These are phyloP conservation scores for Trachelus troglodyta DNA, from an alignment of 2,888 invertebrate species.

Conservation along the genomic window DNA sequence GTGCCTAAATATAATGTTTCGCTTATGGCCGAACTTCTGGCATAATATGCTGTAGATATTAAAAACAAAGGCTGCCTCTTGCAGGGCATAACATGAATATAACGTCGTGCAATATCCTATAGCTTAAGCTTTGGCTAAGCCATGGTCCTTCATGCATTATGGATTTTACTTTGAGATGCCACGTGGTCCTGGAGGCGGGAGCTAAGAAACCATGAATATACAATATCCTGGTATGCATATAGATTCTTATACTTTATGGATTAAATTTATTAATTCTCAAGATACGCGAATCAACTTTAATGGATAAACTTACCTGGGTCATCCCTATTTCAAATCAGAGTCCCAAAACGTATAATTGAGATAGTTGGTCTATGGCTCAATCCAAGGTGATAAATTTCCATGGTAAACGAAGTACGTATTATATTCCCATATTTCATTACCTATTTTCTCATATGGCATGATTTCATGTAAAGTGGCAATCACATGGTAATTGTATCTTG, in stretches of 20 bases:
- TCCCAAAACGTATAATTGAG: background rate
- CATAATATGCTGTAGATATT: conserved; percentile 52
- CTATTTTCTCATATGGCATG: background rate
- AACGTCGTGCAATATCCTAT: conserved; percentile 63
- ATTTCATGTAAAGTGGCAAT: background rate
- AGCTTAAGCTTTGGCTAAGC: conserved; percentile 56
- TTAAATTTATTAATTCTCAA: conserved; percentile 58
- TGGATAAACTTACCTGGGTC: background rate
- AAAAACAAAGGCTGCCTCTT: conserved; percentile 61
- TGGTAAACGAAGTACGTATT: background rate
- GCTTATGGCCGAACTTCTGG: conserved; percentile 30
- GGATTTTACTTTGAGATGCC: conserved; percentile 61
- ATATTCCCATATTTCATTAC: background rate
- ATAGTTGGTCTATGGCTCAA: background rate
- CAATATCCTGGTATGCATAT: conserved; percentile 60
- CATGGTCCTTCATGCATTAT: conserved; percentile 65
- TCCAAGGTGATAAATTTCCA: background rate
- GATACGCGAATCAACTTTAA: background rate
- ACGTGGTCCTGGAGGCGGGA: conserved; percentile 41
- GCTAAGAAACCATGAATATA: conserved; percentile 67
- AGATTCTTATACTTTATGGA: conserved; percentile 54
- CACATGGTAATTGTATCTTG: background rate
- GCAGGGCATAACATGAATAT: conserved; percentile 64
- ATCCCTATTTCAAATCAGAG: no score
- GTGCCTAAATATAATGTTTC: background rate